Evolutionary conservation across 2,797 vertebrate species (phyloP).

Genomic region (Pelochelys cantorii): DNA sequence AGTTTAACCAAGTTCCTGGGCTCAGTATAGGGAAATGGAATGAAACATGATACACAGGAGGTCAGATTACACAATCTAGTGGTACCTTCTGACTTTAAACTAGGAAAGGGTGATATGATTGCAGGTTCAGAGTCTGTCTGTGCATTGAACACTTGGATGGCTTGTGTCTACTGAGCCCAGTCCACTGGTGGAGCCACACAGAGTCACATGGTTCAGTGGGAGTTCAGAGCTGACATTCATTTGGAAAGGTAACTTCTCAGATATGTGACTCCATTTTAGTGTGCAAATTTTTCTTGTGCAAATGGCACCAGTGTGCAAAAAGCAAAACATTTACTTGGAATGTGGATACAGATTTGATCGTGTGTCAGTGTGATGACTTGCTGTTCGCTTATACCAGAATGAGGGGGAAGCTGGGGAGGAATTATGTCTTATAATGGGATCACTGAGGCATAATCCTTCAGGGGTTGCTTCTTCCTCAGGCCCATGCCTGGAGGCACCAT

Average conservation of each 20-base stretch:
- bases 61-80: background rate
- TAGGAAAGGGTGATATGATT: background rate
- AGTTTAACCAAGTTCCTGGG: background rate
- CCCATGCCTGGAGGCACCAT: rapidly evolving
- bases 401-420: rapidly evolving
- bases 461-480: background rate
- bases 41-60: background rate
- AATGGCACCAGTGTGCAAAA: background rate
- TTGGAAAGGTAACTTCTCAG: background rate
- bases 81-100: background rate
- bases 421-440: rapidly evolving
- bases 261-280: background rate
- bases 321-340: background rate
- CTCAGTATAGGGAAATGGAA: background rate
- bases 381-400: rapidly evolving
- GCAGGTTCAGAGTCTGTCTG: background rate
- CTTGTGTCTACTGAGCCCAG: background rate
- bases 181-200: background rate
- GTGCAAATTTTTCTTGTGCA: background rate
- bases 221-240: background rate
- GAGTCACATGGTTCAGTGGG: background rate
- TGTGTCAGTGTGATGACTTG: background rate
- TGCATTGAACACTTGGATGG: background rate
- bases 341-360: background rate
- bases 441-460: background rate